phyloP scores from a whole-genome alignment of 1,140 invertebrate species.

The Zaprionus lachaisei region DNA sequence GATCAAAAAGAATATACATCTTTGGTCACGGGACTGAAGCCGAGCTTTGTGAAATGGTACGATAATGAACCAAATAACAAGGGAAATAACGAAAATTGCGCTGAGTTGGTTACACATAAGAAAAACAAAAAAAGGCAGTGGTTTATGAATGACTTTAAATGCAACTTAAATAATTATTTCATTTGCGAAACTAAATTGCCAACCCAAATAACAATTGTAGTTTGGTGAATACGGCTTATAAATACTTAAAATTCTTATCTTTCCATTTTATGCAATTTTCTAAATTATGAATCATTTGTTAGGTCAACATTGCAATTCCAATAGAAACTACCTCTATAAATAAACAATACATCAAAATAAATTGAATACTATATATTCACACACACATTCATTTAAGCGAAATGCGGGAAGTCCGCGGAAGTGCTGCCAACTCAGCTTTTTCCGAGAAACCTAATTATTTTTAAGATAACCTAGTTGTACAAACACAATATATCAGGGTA shows the following conservation, averaged over 20 bases:
- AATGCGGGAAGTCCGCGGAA: too few relatives aligned
- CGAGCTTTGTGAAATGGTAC: background rate
- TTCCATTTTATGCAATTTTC: background rate
- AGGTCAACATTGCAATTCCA: background rate
- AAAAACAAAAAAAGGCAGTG: background rate
- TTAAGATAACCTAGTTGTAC: too few relatives aligned
- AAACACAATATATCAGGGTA: too few relatives aligned
- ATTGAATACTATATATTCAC: background rate
- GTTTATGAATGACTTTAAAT: slow-evolving; percentile 25
- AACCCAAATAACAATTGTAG: slow-evolving; percentile 8
- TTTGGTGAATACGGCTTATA: slow-evolving; percentile 1
- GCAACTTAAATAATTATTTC: background rate
- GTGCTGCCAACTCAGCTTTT: too few relatives aligned
- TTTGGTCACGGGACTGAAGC: background rate
- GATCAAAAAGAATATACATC: background rate
- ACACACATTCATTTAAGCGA: too few relatives aligned
- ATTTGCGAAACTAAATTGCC: slow-evolving; percentile 24
- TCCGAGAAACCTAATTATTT: too few relatives aligned
- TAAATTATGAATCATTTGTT: background rate
- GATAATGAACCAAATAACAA: slow-evolving; percentile 22
- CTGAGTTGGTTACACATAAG: background rate
- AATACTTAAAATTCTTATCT: background rate
- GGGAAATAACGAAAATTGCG: slow-evolving; percentile 3
- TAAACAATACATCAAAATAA: background rate
- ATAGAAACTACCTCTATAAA: too few relatives aligned